Percentiles rank a stretch among this genome's conserved stretches.
These are phyloP conservation scores for Osmoderma eremita DNA, from an alignment of 2,888 invertebrate species.

Conservation along the genomic window DNA sequence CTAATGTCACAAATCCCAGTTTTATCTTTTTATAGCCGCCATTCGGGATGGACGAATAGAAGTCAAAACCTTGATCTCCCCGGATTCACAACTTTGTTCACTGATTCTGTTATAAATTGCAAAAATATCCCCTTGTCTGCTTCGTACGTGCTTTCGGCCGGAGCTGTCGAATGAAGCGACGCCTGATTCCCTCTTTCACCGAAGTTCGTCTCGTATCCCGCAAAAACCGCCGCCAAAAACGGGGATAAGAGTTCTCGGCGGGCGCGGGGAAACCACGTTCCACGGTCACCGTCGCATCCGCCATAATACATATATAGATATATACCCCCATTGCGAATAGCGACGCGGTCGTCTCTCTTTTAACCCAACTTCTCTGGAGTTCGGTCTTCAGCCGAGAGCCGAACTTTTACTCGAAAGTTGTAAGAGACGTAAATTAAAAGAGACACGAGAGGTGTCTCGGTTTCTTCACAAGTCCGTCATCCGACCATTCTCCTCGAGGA, in stretches of 20 bases:
- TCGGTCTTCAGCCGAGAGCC: not conserved
- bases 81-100: conserved; percentile 29
- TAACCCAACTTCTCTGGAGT: too few species aligned
- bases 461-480: conserved; percentile 13
- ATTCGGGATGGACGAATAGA: conserved; percentile 17
- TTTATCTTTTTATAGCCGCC: conserved; percentile 19
- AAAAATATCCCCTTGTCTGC: conserved; percentile 44
- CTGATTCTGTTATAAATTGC: conserved; percentile 48
- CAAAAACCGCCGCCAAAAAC: conserved; percentile 27
- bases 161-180: conserved; percentile 24
- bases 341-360: too few species aligned
- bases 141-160: conserved; percentile 35
- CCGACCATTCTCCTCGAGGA: conserved; percentile 13
- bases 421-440: conserved; percentile 36
- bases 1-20: conserved; percentile 1
- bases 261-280: conserved; percentile 13
- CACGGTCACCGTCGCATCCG: conserved; percentile 21
- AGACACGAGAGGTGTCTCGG: conserved; percentile 38
- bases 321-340: not conserved
- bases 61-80: conserved; percentile 25
- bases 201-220: conserved; percentile 30
- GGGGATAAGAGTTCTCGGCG: conserved; percentile 1
- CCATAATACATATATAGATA: conserved; percentile 4
- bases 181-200: conserved; percentile 29
- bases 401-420: conserved; percentile 30